These are phyloP conservation scores for Pterois miles DNA, from an alignment of 2,797 vertebrate species.

Conservation along the genomic window DNA sequence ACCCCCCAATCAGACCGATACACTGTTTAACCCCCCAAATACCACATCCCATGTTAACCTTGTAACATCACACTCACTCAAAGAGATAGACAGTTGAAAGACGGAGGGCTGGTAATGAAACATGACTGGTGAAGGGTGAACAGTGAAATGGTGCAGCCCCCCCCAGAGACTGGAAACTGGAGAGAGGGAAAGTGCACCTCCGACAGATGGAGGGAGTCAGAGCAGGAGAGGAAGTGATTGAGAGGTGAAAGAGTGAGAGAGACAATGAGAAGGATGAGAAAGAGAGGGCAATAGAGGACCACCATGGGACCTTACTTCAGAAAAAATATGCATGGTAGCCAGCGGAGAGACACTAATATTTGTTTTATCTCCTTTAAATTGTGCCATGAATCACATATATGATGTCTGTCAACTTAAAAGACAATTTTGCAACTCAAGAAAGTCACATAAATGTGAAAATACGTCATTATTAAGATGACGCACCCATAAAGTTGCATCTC, in stretches of 20 bases:
- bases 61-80: slow-evolving; percentile 17
- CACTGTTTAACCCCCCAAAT: slow-evolving; percentile 39
- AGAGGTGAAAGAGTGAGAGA: slow-evolving; percentile 7
- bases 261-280: not conserved
- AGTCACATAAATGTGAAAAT: too few relatives aligned
- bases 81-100: slow-evolving; percentile 45
- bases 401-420: too few relatives aligned
- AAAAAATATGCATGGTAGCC: too few relatives aligned
- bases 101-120: slow-evolving; percentile 65
- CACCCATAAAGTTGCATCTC: too few relatives aligned
- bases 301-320: too few relatives aligned
- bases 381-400: too few relatives aligned
- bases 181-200: slow-evolving; percentile 6
- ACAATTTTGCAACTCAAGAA: too few relatives aligned
- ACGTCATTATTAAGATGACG: too few relatives aligned
- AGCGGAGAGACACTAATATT: too few relatives aligned
- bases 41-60: slow-evolving; percentile 32
- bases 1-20: slow-evolving; percentile 1
- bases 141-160: slow-evolving; percentile 44
- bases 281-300: not conserved
- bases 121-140: slow-evolving; percentile 67
- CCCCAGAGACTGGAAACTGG: slow-evolving; percentile 2
- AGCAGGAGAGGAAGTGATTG: not conserved
- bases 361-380: too few relatives aligned
- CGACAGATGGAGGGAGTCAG: not conserved